Percentiles rank a stretch among this genome's conserved stretches.
Evolutionary conservation across 2,797 vertebrate genomes (phyloP).

Genomic region (Meda fulgida): DNA sequence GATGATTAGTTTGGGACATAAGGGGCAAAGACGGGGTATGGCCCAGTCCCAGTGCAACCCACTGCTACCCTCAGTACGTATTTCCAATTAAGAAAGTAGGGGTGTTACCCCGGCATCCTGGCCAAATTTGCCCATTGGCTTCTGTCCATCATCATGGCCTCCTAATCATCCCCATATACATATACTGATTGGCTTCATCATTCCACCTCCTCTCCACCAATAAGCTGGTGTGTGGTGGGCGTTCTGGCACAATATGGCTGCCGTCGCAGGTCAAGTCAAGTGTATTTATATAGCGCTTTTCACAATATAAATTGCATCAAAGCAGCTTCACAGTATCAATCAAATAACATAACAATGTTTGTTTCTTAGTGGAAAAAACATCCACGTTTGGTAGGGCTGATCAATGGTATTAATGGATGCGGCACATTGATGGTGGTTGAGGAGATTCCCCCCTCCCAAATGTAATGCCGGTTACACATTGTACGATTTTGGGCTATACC

Average conservation of each 20-base stretch:
- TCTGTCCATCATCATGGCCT: background rate
- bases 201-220: background rate
- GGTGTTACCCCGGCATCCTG: background rate
- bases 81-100: background rate
- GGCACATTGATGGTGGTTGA: background rate
- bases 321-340: no score
- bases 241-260: no score
- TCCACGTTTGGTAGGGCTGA: no score
- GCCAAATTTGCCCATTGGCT: background rate
- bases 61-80: background rate
- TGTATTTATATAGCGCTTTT: no score
- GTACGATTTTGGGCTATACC: no score
- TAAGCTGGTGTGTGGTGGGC: no score
- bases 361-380: no score
- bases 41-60: background rate
- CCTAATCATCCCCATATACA: background rate
- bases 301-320: no score
- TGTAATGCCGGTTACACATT: background rate
- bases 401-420: no score
- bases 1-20: constrained; percentile 12
- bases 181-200: no score
- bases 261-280: no score
- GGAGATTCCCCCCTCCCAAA: background rate
- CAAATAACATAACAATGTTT: no score
- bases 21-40: background rate